Evolutionary conservation across 2,888 invertebrate species (phyloP), one percentile per base, ranked within the genome.

Genomic region (Napeogenes inachia): DNA sequence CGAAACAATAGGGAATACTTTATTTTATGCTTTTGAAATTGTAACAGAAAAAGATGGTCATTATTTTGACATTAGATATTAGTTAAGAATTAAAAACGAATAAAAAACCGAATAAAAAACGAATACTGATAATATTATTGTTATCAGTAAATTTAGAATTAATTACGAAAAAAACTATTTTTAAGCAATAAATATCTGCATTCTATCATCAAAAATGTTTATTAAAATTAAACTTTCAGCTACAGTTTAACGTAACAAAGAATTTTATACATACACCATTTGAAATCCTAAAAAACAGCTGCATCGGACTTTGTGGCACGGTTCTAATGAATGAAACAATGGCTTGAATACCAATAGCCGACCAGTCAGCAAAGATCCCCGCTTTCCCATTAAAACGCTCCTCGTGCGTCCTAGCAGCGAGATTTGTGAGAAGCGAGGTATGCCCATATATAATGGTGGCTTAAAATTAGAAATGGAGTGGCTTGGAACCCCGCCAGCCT

Each of bases 291-390:
- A 75, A 76, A 50, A 42, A 42, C 42, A 10, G 32, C 56, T 55
- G 45, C 38, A 56, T 61, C 56, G 58, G 53, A 61, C 58, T 38
- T 61, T 68, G 73, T 74, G 70, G 71, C 73, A 73, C 72, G 71
- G 73, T 79, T 75, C 73, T 79, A 78, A 82, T 79, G 77, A 79
- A 77, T 75, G 79, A 80, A 78, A 82, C 82, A 81, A 78, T 77
- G 75, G 75, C 68, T 72, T 69, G 77, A 69, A 80, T 78, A 79
- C 59, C 73, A 73, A 66, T 70, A 63, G 64, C 62, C 67, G 69
- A 57, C 82, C 80, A 82, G 64, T 64, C 53, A 69, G 60, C 57
- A 53, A 42, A 71, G 81, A 76, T 53, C 82, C 63, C 68, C 67
- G 70, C 66, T 64, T 70, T 71, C 69, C 68, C 71, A 69, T 70